Conservation (phyloP, 2,113 vertebrate species). For the Eclectus roratus region DNA sequence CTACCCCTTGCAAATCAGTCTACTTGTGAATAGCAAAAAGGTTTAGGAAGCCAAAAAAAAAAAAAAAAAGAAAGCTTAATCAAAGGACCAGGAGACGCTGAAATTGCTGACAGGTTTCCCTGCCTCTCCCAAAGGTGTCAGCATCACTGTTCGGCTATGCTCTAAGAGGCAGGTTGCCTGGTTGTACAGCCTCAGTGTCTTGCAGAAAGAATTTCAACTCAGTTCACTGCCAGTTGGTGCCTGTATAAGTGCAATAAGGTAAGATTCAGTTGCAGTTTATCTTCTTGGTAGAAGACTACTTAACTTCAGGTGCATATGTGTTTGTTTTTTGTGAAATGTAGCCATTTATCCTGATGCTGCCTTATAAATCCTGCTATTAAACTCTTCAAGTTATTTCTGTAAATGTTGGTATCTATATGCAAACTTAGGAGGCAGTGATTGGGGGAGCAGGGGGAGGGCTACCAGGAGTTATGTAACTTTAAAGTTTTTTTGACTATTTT, state of each 20-base stretch:
- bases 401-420: neutral
- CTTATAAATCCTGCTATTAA: neutral
- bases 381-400: neutral
- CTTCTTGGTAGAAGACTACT: constrained; percentile 18
- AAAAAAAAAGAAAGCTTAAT: constrained; percentile 68
- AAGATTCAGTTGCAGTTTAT: constrained; percentile 71
- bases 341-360: neutral
- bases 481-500: constrained; percentile 48
- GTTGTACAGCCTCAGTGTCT: constrained; percentile 69
- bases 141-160: constrained; percentile 70
- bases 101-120: constrained; percentile 74
- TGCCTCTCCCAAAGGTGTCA: constrained; percentile 75
- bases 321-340: constrained; percentile 17
- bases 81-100: constrained; percentile 66
- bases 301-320: neutral
- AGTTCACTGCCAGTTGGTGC: constrained; percentile 64
- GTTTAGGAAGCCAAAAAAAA: constrained; percentile 16
- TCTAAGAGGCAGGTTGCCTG: constrained; percentile 77
- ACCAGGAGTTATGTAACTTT: neutral
- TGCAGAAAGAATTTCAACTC: constrained; percentile 71
- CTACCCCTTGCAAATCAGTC: constrained; percentile 63
- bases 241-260: constrained; percentile 71
- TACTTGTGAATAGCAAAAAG: constrained; percentile 69
- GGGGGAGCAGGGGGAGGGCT: neutral
- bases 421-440: neutral